Conservation (phyloP, 1,140 invertebrate genomes). For the Glomeris maerens region DNA sequence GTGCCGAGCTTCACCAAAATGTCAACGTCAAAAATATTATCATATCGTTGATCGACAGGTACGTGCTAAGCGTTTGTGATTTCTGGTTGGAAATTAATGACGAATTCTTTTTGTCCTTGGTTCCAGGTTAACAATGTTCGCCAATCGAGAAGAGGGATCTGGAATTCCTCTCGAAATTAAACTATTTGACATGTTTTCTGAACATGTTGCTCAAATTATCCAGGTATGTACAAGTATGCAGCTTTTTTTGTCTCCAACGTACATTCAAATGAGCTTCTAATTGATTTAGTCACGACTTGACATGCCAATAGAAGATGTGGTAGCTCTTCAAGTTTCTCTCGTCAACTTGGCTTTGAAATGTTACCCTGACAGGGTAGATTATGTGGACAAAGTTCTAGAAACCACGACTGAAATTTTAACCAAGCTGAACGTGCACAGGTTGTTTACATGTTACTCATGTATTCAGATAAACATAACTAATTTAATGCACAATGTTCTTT, state of each 20-base stretch:
- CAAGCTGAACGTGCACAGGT: constrained; percentile 59
- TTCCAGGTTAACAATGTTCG: constrained; percentile 43
- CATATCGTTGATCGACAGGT: constrained; percentile 86
- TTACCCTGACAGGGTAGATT: constrained; percentile 85
- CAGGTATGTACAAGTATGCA: too few species aligned
- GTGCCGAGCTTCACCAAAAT: constrained; percentile 82
- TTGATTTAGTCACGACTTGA: constrained; percentile 62
- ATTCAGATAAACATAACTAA: neutral
- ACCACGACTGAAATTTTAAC: constrained; percentile 73
- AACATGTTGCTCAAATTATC: constrained; percentile 89
- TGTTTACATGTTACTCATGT: neutral
- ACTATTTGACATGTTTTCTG: constrained; percentile 96
- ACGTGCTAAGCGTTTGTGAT: constrained; percentile 39
- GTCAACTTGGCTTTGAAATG: constrained; percentile 91
- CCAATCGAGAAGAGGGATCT: constrained; percentile 41
- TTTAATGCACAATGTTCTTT: too few species aligned
- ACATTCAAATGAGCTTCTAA: too few species aligned
- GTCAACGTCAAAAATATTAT: constrained; percentile 99
- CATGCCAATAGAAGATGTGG: constrained; percentile 90
- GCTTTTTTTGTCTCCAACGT: too few species aligned
- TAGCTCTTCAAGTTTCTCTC: constrained; percentile 86
- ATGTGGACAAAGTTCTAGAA: constrained; percentile 87
- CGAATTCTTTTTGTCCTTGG: constrained; percentile 5
- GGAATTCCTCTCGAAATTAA: constrained; percentile 76
- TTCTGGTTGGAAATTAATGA: constrained; percentile 13